Base-by-base conservation (phyloP, 1,140 invertebrate species). In the Drosophila suzukii region DNA sequence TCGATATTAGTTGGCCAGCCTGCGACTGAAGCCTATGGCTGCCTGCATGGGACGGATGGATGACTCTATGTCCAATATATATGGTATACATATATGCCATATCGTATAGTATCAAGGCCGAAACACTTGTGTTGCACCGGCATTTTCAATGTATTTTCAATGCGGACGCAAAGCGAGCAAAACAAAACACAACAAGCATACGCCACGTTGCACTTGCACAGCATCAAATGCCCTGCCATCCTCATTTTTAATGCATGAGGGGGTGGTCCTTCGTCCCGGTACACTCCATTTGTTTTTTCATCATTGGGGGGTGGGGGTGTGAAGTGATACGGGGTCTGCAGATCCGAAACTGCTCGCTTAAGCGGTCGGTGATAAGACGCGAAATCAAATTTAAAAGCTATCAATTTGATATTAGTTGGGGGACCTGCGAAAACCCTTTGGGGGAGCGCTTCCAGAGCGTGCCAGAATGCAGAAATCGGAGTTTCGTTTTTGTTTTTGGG, bases 341-440 rank as follows among this genome's bases (percentile, higher is more conserved):
- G 32, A 60, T 43, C 38, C 60, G 20, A 77, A 90, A 58, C 82
- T 77, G 84, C 53, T 70, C 53, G 73, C 65, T 70, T 72, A 71
- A 72, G 68, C 80, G 84, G 75, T 89, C 61, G 80, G 84, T 84
- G 84, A 81, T 90, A 89, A 89, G 84, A 89, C 77, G 84, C 77
- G 84, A 73, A 90, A 89, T 90, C 84, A 89, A 89, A 89, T 89
- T 89, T 89, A 89, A 89, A 89, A 89, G 84, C 84, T 90, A 89
- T 89, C 84, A 89, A 89, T 89, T 89, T 85, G 85, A 90, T 89
- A 89, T 89, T 89, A 89, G 85, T 73, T 90, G 44, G 51, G 84
- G 85, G 83, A 86, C 81, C 62, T 30, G 39, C 60, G 50, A 50
- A 41, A 76, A 47, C 61, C 78, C 70, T 53, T 75, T 38, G 62